These are phyloP conservation scores for Hetaerina titia DNA, from an alignment of 2,888 invertebrate genomes.

Conservation along the genomic window DNA sequence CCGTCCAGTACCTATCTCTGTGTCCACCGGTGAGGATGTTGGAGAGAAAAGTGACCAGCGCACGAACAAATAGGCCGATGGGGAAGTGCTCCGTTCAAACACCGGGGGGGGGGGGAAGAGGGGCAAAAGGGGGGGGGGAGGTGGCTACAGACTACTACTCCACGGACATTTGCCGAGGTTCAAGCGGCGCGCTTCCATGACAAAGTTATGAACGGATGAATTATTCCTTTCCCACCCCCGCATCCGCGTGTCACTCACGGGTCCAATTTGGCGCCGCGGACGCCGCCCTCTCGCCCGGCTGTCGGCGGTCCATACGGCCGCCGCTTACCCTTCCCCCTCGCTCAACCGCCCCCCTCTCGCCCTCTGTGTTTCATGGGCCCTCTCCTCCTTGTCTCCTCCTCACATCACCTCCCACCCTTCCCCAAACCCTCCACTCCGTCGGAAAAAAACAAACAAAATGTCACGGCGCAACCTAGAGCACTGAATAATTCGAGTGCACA, in stretches of 20 bases:
- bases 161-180: background rate
- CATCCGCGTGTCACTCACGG: slow-evolving; percentile 18
- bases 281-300: background rate
- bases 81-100: background rate
- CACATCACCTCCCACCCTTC: background rate
- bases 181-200: background rate
- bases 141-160: background rate
- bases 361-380: background rate
- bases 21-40: background rate
- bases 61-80: background rate
- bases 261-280: slow-evolving; percentile 22
- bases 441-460: background rate
- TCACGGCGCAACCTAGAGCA: background rate
- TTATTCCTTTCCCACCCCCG: background rate
- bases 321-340: too few species aligned
- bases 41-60: background rate
- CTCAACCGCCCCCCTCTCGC: too few species aligned
- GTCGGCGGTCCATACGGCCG: too few species aligned
- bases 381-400: background rate
- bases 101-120: background rate
- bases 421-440: background rate
- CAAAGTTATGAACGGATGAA: background rate
- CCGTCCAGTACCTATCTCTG: too few species aligned
- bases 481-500: slow-evolving; percentile 20
- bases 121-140: background rate